Percentiles rank a stretch among this genome's conserved stretches.
Evolutionary conservation across 1,140 invertebrate species (phyloP).

Genomic region (Philotrypesis tridentata): DNA sequence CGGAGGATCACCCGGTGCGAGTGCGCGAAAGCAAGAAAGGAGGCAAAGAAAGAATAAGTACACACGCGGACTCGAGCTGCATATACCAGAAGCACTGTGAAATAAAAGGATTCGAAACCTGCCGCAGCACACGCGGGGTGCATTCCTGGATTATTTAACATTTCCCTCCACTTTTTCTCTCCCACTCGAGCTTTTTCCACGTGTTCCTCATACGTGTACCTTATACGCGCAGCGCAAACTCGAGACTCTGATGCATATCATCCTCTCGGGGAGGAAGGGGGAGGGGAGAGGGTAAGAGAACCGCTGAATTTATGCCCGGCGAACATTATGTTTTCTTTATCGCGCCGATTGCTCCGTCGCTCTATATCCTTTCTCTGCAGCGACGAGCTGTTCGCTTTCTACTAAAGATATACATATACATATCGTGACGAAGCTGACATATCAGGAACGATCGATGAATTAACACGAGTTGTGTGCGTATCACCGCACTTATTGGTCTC

Average conservation of each 20-base stretch:
- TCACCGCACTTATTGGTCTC: too few species aligned
- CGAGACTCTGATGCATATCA: not conserved
- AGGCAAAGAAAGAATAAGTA: not conserved
- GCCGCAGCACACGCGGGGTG: not conserved
- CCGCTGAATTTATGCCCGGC: not conserved
- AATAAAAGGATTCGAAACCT: constrained; percentile 21
- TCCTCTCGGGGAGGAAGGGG: too few species aligned
- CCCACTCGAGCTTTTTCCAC: not conserved
- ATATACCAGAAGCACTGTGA: not conserved
- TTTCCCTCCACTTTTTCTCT: not conserved
- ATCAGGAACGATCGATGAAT: too few species aligned
- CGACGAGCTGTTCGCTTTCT: too few species aligned
- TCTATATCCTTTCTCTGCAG: not conserved
- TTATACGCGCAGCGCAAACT: not conserved
- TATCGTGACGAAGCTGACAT: too few species aligned
- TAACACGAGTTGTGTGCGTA: too few species aligned
- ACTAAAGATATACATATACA: too few species aligned
- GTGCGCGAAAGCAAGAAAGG: not conserved
- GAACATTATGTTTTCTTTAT: constrained; percentile 21
- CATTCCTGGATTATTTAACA: constrained; percentile 32
- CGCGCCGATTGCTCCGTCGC: not conserved
- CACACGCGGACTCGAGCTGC: not conserved
- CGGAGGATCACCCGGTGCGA: not conserved
- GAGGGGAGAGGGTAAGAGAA: too few species aligned
- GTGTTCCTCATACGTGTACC: not conserved